Percentiles rank a stretch among this genome's conserved stretches.
These are phyloP conservation scores for Rhagonycha fulva DNA, from an alignment of 2,888 invertebrate species.

Conservation along the genomic window DNA sequence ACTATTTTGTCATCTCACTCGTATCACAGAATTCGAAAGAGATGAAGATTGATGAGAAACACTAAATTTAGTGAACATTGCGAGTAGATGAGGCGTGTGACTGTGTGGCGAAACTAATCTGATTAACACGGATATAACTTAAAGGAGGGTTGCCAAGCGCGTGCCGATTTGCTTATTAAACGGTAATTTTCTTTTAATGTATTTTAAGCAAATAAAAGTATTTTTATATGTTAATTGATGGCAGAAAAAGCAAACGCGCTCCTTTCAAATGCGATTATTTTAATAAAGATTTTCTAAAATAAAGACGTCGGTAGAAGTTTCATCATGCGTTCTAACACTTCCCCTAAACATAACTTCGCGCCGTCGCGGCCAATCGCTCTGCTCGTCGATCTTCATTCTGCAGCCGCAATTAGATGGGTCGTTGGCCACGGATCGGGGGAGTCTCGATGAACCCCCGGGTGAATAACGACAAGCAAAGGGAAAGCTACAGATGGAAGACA, in stretches of 20 bases:
- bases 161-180: conserved; percentile 51
- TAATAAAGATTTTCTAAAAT: conserved; percentile 1
- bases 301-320: conserved; percentile 15
- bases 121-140: conserved; percentile 50
- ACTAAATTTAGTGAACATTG: conserved; percentile 13
- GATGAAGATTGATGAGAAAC: conserved; percentile 27
- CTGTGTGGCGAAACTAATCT: conserved; percentile 52
- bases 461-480: conserved; percentile 32
- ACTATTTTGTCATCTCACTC: conserved; percentile 22
- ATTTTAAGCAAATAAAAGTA: not conserved
- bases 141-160: conserved; percentile 40
- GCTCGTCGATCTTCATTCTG: conserved; percentile 74
- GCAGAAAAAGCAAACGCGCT: not conserved
- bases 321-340: conserved; percentile 43
- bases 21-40: conserved; percentile 21
- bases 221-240: not conserved
- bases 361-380: conserved; percentile 64
- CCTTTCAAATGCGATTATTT: not conserved
- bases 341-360: conserved; percentile 39
- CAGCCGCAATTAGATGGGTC: conserved; percentile 72
- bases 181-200: conserved; percentile 38
- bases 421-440: conserved; percentile 58
- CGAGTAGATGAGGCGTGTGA: conserved; percentile 52
- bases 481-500: conserved; percentile 49
- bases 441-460: conserved; percentile 34